Conservation (phyloP, 1,140 invertebrate genomes). For the Paracyclopina nana region DNA sequence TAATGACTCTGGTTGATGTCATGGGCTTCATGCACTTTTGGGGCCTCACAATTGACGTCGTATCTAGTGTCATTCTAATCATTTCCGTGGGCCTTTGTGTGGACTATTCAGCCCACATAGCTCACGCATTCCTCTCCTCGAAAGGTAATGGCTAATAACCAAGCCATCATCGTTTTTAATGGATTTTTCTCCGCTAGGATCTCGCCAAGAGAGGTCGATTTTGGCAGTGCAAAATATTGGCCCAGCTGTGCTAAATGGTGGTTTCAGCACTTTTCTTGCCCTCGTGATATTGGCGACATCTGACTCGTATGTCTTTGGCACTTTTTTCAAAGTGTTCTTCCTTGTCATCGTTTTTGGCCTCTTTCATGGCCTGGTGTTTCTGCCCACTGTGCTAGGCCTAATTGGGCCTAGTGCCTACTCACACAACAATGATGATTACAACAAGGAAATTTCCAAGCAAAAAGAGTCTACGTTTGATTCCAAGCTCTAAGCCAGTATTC, state of each 20-base stretch:
- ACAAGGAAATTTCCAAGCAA: too few relatives aligned
- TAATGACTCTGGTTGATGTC: slow-evolving; percentile 50
- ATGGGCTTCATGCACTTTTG: slow-evolving; percentile 58
- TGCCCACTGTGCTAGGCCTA: not conserved
- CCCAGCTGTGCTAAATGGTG: slow-evolving; percentile 52
- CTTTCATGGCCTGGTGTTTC: slow-evolving; percentile 7
- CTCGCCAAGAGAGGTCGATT: slow-evolving; percentile 37
- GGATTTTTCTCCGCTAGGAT: too few relatives aligned
- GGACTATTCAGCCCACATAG: slow-evolving; percentile 69
- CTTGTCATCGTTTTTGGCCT: slow-evolving; percentile 7
- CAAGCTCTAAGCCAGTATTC: too few relatives aligned
- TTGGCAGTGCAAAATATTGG: slow-evolving; percentile 51
- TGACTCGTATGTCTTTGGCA: slow-evolving; percentile 48
- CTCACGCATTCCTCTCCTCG: slow-evolving; percentile 47
- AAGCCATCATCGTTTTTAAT: too few relatives aligned
- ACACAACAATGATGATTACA: too few relatives aligned
- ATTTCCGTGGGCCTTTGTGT: slow-evolving; percentile 64
- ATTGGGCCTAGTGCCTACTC: too few relatives aligned
- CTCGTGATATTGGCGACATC: slow-evolving; percentile 48
- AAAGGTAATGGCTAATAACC: not conserved
- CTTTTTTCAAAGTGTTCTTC: slow-evolving; percentile 44
- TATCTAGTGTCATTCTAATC: slow-evolving; percentile 58
- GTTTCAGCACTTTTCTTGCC: slow-evolving; percentile 51
- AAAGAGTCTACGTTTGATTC: too few relatives aligned
- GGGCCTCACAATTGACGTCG: slow-evolving; percentile 63